Evolutionary conservation across 2,113 vertebrate genomes (phyloP).

Genomic region (Pluvialis apricaria): DNA sequence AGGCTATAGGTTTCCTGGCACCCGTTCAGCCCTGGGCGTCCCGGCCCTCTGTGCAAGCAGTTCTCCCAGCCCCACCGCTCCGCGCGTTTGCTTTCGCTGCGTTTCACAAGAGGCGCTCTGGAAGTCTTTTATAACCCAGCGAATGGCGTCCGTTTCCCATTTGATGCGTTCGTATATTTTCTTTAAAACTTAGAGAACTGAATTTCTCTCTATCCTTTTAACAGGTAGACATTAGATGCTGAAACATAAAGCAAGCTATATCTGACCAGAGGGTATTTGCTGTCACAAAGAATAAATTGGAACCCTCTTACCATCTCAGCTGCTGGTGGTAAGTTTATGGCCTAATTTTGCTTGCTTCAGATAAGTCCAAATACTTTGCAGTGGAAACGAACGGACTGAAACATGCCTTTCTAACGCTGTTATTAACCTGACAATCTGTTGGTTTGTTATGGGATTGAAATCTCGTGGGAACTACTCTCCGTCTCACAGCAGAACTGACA

Average conservation of each 20-base stretch:
- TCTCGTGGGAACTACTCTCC: background rate
- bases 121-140: background rate
- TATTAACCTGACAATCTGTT: slow-evolving; percentile 16
- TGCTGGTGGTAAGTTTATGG: background rate
- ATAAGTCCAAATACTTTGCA: background rate
- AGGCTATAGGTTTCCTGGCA: slow-evolving; percentile 47
- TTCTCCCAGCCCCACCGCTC: background rate
- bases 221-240: background rate
- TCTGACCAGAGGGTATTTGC: background rate
- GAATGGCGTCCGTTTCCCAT: background rate
- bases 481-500: slow-evolving; percentile 23
- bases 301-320: background rate
- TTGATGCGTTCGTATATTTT: background rate
- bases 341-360: slow-evolving; percentile 15
- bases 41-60: background rate
- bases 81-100: rapidly evolving
- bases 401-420: background rate
- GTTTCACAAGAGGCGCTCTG: background rate
- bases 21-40: background rate
- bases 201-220: background rate
- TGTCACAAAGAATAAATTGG: background rate
- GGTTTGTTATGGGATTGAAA: background rate
- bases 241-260: background rate
- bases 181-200: background rate
- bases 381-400: background rate